Conservation (phyloP, 2,888 invertebrate genomes). For the Clusia tigrina region DNA sequence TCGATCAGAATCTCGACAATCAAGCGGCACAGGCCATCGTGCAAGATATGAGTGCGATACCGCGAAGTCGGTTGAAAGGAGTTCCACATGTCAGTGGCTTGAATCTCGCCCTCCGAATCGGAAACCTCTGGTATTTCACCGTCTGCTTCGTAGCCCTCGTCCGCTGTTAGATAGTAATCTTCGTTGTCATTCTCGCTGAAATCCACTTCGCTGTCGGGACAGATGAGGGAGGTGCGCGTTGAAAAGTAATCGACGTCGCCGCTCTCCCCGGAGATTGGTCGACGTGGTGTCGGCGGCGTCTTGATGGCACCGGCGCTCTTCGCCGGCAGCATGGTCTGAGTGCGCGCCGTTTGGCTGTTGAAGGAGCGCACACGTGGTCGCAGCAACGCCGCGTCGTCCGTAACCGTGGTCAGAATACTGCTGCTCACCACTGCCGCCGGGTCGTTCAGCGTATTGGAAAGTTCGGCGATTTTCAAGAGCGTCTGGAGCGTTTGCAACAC, state of each 20-base stretch:
- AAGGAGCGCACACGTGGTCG: constrained; percentile 45
- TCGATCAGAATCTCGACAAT: constrained; percentile 62
- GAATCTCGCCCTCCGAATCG: constrained; percentile 54
- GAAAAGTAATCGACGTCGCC: constrained; percentile 59
- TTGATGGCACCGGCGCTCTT: constrained; percentile 41
- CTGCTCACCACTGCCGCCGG: constrained; percentile 43
- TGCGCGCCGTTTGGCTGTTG: constrained; percentile 32
- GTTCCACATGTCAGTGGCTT: constrained; percentile 52
- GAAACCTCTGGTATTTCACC: constrained; percentile 60
- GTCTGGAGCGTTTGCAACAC: constrained; percentile 61
- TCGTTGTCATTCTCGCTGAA: constrained; percentile 60
- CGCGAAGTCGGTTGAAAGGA: constrained; percentile 59
- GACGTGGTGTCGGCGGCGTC: constrained; percentile 43
- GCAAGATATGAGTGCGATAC: constrained; percentile 59
- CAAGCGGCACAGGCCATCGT: constrained; percentile 60
- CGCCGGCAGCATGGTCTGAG: constrained; percentile 42
- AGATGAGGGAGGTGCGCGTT: constrained; percentile 55
- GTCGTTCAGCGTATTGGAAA: constrained; percentile 48
- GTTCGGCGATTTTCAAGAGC: constrained; percentile 61
- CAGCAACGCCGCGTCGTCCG: constrained; percentile 26
- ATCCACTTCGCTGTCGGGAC: constrained; percentile 60
- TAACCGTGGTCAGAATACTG: constrained; percentile 29
- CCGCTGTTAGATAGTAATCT: constrained; percentile 59
- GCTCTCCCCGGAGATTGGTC: constrained; percentile 50
- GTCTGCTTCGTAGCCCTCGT: constrained; percentile 65